phyloP scores from a whole-genome alignment of 2,113 vertebrate genomes.

The Halcyon senegalensis region DNA sequence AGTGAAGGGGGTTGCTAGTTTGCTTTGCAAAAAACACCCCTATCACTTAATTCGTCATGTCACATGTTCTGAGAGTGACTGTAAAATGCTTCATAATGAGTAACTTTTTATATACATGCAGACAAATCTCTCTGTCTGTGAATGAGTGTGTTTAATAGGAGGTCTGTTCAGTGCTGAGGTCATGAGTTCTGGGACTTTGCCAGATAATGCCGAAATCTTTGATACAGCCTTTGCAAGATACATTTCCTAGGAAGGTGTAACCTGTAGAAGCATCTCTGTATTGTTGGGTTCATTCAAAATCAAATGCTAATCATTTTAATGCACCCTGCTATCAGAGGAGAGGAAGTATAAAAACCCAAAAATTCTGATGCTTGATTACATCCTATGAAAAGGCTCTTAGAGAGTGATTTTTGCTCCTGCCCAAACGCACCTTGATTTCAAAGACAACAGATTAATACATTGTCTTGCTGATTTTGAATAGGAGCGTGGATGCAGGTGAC shows the following conservation, averaged over 20 bases:
- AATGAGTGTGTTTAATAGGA: neutral
- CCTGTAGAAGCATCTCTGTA: neutral
- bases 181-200: constrained; percentile 5
- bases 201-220: neutral
- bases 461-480: constrained; percentile 63
- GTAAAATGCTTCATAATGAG: neutral
- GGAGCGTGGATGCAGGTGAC: neutral
- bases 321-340: constrained; percentile 42
- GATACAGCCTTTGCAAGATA: constrained; percentile 10
- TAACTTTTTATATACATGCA: neutral
- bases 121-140: neutral
- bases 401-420: constrained; percentile 61
- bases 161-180: neutral
- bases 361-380: constrained; percentile 61
- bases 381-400: constrained; percentile 17
- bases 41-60: neutral
- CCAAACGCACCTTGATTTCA: constrained; percentile 40
- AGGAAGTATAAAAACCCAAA: neutral
- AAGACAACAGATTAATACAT: constrained; percentile 67
- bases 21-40: neutral
- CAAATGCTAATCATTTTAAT: constrained; percentile 60
- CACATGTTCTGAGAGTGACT: neutral
- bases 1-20: neutral
- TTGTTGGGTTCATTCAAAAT: constrained; percentile 45
- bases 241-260: neutral